Conservation (phyloP, 2,113 vertebrate genomes). For the Tetrao urogallus region DNA sequence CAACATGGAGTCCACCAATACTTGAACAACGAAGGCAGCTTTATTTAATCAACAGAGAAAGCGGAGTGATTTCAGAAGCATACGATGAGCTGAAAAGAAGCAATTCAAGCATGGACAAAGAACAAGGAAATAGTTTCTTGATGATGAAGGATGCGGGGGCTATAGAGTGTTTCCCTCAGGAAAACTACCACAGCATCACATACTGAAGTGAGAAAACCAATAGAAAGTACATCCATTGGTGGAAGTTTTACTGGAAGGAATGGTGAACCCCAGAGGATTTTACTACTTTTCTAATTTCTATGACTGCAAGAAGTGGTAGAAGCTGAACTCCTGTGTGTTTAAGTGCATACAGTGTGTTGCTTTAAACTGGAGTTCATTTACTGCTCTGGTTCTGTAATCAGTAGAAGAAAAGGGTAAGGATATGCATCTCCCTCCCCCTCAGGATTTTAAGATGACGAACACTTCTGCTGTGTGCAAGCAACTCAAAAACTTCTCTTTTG, state of each 20-base stretch:
- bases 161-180: not conserved
- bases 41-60: not conserved
- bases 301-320: rapidly evolving
- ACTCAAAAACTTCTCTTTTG: not conserved
- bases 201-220: not conserved
- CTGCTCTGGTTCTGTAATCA: not conserved
- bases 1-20: not conserved
- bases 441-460: not conserved
- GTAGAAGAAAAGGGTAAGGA: not conserved
- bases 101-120: not conserved
- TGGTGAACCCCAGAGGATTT: not conserved
- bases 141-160: not conserved
- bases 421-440: not conserved
- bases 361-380: not conserved
- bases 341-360: no score
- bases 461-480: not conserved
- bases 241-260: not conserved
- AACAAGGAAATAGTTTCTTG: not conserved
- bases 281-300: not conserved
- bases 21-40: not conserved
- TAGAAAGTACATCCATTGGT: not conserved
- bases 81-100: not conserved
- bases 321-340: not conserved
- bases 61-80: not conserved
- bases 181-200: not conserved